These are phyloP conservation scores for Sussaba pulchella DNA, from an alignment of 2,888 invertebrate species.

Conservation along the genomic window DNA sequence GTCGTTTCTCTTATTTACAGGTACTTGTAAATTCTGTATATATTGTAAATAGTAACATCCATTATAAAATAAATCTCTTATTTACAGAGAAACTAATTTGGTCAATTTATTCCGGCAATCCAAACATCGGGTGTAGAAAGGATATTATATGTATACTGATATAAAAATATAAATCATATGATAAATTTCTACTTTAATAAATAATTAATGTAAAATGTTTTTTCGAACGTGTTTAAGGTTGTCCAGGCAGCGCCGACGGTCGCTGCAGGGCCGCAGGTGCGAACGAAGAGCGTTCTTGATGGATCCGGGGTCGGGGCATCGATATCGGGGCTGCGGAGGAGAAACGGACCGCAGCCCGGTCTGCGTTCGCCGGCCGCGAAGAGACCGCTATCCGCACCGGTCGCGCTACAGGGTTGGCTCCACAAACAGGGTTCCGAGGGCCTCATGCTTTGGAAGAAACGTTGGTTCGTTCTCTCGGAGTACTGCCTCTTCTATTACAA, in stretches of 20 bases:
- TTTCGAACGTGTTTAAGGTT: conserved; percentile 71
- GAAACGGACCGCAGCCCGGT: conserved; percentile 86
- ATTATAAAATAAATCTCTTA: background rate
- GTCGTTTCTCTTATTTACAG: conserved; percentile 20
- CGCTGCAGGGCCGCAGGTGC: conserved; percentile 80
- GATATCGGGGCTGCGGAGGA: conserved; percentile 77
- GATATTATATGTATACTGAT: no score
- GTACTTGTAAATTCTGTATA: background rate
- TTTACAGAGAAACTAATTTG: conserved; percentile 4
- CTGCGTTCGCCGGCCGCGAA: conserved; percentile 93
- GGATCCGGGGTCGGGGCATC: conserved; percentile 78
- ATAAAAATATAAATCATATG: background rate
- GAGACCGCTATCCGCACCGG: conserved; percentile 93
- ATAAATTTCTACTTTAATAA: background rate
- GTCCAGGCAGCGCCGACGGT: conserved; percentile 74
- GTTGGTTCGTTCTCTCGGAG: conserved; percentile 97
- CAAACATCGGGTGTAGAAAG: background rate
- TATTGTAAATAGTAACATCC: background rate
- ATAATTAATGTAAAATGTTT: background rate
- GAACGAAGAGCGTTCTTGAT: conserved; percentile 77
- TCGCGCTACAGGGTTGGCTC: conserved; percentile 94
- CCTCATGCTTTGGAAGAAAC: conserved; percentile 96
- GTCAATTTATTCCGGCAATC: background rate
- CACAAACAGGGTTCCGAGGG: conserved; percentile 97
- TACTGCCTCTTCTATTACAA: conserved; percentile 98